Base-by-base conservation (phyloP, 2,797 vertebrate species). In the Masticophis lateralis region DNA sequence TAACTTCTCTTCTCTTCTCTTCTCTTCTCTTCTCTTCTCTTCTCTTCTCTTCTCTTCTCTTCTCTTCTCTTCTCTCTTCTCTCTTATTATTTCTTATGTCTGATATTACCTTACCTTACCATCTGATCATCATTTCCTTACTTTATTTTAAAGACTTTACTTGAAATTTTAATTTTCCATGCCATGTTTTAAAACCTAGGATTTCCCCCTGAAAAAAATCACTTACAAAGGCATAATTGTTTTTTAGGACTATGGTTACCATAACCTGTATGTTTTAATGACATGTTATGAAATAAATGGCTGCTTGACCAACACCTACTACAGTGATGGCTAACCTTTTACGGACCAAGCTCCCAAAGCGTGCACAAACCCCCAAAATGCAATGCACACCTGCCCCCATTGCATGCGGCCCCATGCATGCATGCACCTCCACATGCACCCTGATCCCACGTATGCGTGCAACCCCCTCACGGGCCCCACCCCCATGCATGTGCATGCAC, bases 321-420 rank as follows among this genome's bases (percentile, higher is more conserved):
- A 51, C 51, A 51, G 8, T 51, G 8, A 51, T 51, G 51, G 51
- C 51, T 51, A 51, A 51, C 51, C 51, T 9, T 9, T 51, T 51
- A 9, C 8, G 51, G 51, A 51, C 51, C 51, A 7, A 51, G 51
- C 8, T 0, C 51, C 51, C 51, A 51, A 51, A 51, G 51, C 51
- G 1, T 7, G 8, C 51, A 0, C 8, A 8, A 51, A 51, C 51
- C 51, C 51, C 51, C 51, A 51, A 51, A 51, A 51, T 51, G 51
- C 51, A 51, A 51, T 0, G 51, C 6, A 1, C 51, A 9, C 8
- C 7, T 51, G 7, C 51, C 8, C 51, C 51, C 51, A 1, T 0
- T 51, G 51, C 51, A 51, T 51, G 51, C 1, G 51, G 7, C 51
- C 51, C 51, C 8, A 7, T 51, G 51, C 51, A 51, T 51, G 51